Conservation (phyloP, 2,797 vertebrate genomes). For the Notolepis coatsorum region DNA sequence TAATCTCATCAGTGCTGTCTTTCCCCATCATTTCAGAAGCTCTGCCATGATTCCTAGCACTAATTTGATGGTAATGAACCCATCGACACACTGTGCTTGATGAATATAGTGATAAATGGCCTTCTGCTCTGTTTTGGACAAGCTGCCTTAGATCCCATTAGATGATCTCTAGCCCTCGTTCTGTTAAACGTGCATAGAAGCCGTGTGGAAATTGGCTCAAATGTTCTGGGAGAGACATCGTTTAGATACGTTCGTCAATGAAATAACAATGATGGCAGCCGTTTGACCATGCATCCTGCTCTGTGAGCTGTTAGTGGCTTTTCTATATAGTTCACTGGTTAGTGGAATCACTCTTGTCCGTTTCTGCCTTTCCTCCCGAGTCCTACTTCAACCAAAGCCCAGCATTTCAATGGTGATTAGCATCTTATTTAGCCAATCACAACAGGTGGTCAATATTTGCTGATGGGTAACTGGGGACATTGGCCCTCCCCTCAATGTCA, state of each 20-base stretch:
- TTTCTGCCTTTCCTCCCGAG: neutral
- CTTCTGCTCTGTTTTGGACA: conserved; percentile 68
- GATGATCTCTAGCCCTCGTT: conserved; percentile 56
- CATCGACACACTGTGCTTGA: conserved; percentile 68
- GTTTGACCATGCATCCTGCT: conserved; percentile 8
- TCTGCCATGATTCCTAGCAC: conserved; percentile 67
- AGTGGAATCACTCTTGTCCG: neutral
- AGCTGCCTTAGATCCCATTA: conserved; percentile 71
- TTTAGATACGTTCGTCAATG: conserved; percentile 15
- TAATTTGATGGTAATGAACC: conserved; percentile 81
- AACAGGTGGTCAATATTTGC: conserved; percentile 63
- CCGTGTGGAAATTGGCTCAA: conserved; percentile 2
- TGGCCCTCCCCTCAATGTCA: too few relatives aligned
- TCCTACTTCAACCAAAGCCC: conserved; percentile 18
- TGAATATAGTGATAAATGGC: conserved; percentile 75
- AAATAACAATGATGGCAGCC: conserved; percentile 22
- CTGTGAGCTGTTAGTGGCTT: neutral
- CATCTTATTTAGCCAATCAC: conserved; percentile 3
- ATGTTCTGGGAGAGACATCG: neutral
- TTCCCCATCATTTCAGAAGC: conserved; percentile 77
- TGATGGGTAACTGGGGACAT: conserved; percentile 58
- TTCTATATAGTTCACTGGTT: neutral
- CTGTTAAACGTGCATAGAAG: conserved; percentile 50
- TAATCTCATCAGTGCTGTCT: conserved; percentile 75
- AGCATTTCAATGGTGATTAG: conserved; percentile 7